Conservation (phyloP, 2,113 vertebrate species). For the Arizona elegans region DNA sequence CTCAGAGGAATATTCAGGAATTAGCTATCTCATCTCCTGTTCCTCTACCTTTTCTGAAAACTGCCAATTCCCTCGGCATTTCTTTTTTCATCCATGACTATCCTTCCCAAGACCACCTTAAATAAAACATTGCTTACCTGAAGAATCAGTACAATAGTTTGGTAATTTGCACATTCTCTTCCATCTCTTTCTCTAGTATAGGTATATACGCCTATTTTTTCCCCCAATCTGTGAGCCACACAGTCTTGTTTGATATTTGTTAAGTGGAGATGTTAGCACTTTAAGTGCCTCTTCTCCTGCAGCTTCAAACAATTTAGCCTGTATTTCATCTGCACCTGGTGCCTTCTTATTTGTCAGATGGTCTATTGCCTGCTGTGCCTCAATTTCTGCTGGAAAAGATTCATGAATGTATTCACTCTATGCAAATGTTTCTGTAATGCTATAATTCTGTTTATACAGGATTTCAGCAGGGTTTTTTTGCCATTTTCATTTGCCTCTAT, state of each 20-base stretch:
- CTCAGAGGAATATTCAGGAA: not conserved
- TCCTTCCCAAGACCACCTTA: not conserved
- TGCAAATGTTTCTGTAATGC: not conserved
- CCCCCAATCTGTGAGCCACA: not conserved
- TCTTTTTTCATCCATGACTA: not conserved
- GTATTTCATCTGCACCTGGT: not conserved
- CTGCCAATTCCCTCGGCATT: not conserved
- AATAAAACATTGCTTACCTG: not conserved
- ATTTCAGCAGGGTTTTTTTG: not conserved
- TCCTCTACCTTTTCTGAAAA: not conserved
- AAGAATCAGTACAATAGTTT: not conserved
- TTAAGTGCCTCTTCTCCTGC: not conserved
- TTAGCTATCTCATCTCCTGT: not conserved
- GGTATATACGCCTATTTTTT: not conserved
- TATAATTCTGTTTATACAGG: not conserved
- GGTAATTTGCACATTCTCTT: not conserved
- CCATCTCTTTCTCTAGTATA: not conserved
- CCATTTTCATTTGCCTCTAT: not conserved
- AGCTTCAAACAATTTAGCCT: not conserved
- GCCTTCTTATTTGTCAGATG: not conserved
- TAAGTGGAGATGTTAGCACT: not conserved
- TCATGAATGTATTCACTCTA: not conserved
- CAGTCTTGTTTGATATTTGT: not conserved
- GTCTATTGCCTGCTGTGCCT: not conserved
- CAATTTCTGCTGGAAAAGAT: not conserved